Percentiles rank a stretch among this genome's conserved stretches.
Conservation (phyloP, 1,140 invertebrate genomes). For the Lepidostoma basale region DNA sequence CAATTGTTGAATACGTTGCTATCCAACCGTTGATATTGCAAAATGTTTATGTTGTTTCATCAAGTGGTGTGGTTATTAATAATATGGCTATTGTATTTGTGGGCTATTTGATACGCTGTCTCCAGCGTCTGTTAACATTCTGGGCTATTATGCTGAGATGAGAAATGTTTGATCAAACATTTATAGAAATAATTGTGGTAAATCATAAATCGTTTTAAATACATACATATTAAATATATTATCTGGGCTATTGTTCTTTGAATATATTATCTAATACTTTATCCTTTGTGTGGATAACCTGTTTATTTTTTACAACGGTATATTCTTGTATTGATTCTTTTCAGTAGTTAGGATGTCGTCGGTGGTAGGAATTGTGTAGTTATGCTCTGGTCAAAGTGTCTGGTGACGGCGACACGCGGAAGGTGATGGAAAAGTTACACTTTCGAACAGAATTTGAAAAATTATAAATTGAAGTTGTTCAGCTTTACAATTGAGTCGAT, state of each 20-base stretch:
- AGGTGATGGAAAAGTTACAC: background rate
- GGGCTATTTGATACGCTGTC: slow-evolving; percentile 37
- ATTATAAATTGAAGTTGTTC: background rate
- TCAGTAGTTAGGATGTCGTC: slow-evolving; percentile 28
- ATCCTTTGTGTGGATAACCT: background rate
- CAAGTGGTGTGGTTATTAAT: slow-evolving; percentile 20
- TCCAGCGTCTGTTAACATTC: slow-evolving; percentile 33
- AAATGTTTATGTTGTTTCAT: slow-evolving; percentile 8
- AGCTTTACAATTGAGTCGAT: background rate
- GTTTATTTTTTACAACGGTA: slow-evolving; percentile 38
- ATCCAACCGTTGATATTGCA: slow-evolving; percentile 10
- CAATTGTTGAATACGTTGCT: slow-evolving; percentile 2
- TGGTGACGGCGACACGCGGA: slow-evolving; percentile 36
- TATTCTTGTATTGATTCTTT: slow-evolving; percentile 30
- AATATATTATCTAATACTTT: slow-evolving; percentile 23
- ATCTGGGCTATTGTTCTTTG: slow-evolving; percentile 45
- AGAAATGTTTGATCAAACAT: slow-evolving; percentile 36
- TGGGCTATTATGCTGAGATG: slow-evolving; percentile 44
- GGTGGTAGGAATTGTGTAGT: slow-evolving; percentile 13
- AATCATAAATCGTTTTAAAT: slow-evolving; percentile 33
- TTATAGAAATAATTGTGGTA: slow-evolving; percentile 30
- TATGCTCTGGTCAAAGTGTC: slow-evolving; percentile 36
- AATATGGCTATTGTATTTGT: slow-evolving; percentile 31
- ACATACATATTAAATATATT: slow-evolving; percentile 36
- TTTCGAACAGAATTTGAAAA: background rate